Evolutionary conservation across 1,140 invertebrate species (phyloP).

Genomic region (Hyles vespertilio): DNA sequence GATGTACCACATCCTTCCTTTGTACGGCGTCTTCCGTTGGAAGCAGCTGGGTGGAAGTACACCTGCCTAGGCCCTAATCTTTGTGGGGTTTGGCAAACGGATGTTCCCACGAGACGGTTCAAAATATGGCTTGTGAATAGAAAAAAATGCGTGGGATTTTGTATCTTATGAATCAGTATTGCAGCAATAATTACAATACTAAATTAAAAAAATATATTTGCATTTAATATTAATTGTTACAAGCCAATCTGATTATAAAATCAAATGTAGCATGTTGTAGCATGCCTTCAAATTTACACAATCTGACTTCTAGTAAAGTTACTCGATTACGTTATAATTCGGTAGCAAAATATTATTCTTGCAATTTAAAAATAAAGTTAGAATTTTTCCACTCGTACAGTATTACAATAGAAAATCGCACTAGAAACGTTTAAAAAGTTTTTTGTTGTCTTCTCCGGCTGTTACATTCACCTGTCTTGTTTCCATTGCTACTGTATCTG

Average conservation of each 20-base stretch:
- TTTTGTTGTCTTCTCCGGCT: slow-evolving; percentile 45
- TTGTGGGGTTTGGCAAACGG: slow-evolving; percentile 22
- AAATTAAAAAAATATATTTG: no score
- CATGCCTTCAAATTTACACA: no score
- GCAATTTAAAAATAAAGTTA: background rate
- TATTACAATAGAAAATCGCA: slow-evolving; percentile 36
- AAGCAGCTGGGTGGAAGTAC: slow-evolving; percentile 44
- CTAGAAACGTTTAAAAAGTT: slow-evolving; percentile 48
- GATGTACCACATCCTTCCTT: slow-evolving; percentile 39
- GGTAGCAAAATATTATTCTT: no score
- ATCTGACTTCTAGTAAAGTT: no score
- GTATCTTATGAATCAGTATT: no score
- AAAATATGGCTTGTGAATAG: no score
- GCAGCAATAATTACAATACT: no score
- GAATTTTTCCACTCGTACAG: slow-evolving; percentile 15
- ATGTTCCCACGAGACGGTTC: slow-evolving; percentile 53
- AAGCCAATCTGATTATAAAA: no score
- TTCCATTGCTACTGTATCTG: slow-evolving; percentile 38
- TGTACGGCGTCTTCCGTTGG: slow-evolving; percentile 24
- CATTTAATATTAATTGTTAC: no score
- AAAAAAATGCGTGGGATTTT: no score
- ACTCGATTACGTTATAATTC: no score
- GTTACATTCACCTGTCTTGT: slow-evolving; percentile 67
- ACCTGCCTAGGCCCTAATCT: slow-evolving; percentile 24
- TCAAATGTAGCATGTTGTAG: no score